Percentiles rank a stretch among this genome's conserved stretches.
These are phyloP conservation scores for Panthera leo DNA, from an alignment of 2,113 vertebrate species.

Conservation along the genomic window DNA sequence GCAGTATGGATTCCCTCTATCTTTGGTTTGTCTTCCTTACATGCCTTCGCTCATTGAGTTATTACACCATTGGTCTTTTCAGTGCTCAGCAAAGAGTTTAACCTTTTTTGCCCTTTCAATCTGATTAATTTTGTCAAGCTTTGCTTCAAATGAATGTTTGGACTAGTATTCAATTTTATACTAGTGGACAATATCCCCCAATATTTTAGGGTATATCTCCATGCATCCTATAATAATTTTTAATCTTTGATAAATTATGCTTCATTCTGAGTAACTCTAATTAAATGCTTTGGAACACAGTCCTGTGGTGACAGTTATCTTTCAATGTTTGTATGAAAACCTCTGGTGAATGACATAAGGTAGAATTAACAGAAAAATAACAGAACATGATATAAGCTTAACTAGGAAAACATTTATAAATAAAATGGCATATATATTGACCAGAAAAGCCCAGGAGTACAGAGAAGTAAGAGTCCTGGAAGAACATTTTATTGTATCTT, in stretches of 20 bases:
- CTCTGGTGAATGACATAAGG: background rate
- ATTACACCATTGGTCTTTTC: background rate
- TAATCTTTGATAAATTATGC: conserved; percentile 21
- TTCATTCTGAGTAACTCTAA: conserved; percentile 1
- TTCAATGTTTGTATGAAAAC: background rate
- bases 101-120: background rate
- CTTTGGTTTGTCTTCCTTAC: background rate
- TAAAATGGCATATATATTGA: background rate
- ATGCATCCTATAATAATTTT: background rate
- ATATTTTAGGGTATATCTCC: background rate
- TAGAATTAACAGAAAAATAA: background rate
- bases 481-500: background rate
- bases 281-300: background rate
- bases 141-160: background rate
- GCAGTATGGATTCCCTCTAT: background rate
- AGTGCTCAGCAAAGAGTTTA: background rate
- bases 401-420: background rate
- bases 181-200: background rate
- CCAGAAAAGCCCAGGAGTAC: background rate
- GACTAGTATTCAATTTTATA: background rate
- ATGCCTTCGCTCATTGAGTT: background rate
- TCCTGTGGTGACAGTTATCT: background rate
- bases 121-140: background rate
- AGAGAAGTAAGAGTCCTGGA: background rate
- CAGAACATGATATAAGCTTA: background rate